phyloP scores from a whole-genome alignment of 2,888 invertebrate species.

The Drosophila maculinotata region DNA sequence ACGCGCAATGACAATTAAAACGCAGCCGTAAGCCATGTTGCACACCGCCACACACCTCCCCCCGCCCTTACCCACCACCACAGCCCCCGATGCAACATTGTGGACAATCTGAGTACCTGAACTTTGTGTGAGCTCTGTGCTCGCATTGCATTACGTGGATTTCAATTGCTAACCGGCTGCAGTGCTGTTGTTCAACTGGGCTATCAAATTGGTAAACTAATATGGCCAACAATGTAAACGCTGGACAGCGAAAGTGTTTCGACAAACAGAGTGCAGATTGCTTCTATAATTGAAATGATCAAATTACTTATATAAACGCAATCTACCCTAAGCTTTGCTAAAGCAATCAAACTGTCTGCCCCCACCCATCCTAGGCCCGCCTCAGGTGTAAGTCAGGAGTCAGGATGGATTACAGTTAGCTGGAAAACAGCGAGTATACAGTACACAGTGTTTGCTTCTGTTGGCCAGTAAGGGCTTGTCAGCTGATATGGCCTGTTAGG shows the following conservation, averaged over 20 bases:
- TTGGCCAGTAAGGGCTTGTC: slow-evolving; percentile 10
- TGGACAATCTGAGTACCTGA: slow-evolving; percentile 24
- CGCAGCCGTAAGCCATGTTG: slow-evolving; percentile 52
- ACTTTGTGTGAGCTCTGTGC: not conserved
- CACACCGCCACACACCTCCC: no score
- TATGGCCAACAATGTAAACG: slow-evolving; percentile 38
- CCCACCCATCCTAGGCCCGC: not conserved
- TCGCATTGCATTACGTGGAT: slow-evolving; percentile 33
- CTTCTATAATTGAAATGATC: slow-evolving; percentile 75
- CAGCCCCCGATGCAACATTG: slow-evolving; percentile 45
- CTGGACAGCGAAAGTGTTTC: slow-evolving; percentile 12
- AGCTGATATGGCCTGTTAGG: slow-evolving; percentile 35
- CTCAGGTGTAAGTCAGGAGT: slow-evolving; percentile 1
- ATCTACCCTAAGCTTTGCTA: slow-evolving; percentile 13
- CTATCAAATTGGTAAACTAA: slow-evolving; percentile 58
- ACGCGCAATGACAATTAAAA: slow-evolving; percentile 54
- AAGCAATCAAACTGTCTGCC: slow-evolving; percentile 47
- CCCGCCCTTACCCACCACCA: not conserved
- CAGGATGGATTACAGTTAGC: slow-evolving; percentile 18
- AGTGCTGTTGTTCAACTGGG: slow-evolving; percentile 11
- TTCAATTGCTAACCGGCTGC: slow-evolving; percentile 35
- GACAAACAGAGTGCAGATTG: slow-evolving; percentile 49
- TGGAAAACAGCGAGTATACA: no score
- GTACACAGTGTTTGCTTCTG: not conserved
- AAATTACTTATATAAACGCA: slow-evolving; percentile 49